Evolutionary conservation across 2,797 vertebrate species (phyloP).

Genomic region (Mus spretus): DNA sequence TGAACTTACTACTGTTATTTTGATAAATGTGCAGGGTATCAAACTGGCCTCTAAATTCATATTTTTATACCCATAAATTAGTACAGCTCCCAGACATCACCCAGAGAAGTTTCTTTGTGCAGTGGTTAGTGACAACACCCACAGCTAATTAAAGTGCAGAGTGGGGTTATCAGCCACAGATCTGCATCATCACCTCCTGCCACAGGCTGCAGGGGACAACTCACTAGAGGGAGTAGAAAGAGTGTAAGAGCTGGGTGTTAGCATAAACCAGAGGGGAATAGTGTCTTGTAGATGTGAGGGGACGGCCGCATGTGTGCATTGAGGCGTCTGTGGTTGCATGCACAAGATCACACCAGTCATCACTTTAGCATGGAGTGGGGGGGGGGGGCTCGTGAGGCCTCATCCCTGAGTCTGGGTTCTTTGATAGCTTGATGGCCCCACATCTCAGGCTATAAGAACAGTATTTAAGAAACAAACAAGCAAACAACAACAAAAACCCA

Average conservation of each 20-base stretch:
- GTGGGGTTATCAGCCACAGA: neutral
- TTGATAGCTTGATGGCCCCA: neutral
- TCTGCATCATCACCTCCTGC: neutral
- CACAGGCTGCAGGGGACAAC: neutral
- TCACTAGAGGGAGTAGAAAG: accelerated
- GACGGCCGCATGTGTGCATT: too few species aligned
- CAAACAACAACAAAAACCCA: neutral
- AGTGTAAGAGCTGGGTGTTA: neutral
- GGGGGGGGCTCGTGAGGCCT: too few species aligned
- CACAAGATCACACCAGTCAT: neutral
- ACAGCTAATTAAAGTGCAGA: neutral
- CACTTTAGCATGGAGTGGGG: too few species aligned
- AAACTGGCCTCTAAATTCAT: neutral
- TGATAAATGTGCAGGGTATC: neutral
- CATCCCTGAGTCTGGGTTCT: neutral
- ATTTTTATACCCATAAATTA: neutral
- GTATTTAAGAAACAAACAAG: neutral
- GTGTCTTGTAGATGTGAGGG: neutral
- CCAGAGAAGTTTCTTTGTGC: neutral
- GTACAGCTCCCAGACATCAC: too few species aligned
- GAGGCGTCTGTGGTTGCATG: neutral
- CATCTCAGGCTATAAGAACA: neutral
- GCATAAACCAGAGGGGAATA: neutral
- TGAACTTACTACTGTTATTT: neutral
- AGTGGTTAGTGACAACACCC: neutral